Percentiles rank a stretch among this genome's conserved stretches.
These are phyloP conservation scores for Hemiprocne comata DNA, from an alignment of 2,113 vertebrate species.

Conservation along the genomic window DNA sequence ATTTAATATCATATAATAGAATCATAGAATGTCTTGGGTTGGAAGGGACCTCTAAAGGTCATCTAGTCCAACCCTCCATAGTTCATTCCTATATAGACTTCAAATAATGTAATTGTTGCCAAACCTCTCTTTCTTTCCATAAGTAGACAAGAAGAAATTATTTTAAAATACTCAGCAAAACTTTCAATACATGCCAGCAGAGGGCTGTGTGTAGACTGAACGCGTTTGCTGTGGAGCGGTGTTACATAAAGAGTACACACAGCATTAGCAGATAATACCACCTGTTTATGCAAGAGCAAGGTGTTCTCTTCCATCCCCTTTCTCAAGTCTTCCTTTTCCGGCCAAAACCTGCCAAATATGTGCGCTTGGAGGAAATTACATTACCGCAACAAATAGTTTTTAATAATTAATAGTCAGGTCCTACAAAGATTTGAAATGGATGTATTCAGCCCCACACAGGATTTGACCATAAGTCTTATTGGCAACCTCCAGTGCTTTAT, in stretches of 20 bases:
- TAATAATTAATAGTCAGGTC: not conserved
- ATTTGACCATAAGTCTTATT: not conserved
- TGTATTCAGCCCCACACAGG: not conserved
- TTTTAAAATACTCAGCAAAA: not conserved
- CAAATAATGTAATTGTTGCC: not conserved
- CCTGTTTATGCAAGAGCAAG: not conserved
- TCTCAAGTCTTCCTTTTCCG: not conserved
- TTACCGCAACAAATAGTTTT: not conserved
- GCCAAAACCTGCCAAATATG: not conserved
- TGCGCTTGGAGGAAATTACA: not conserved
- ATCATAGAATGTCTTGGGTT: too few species aligned
- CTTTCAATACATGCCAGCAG: not conserved
- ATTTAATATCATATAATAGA: not conserved
- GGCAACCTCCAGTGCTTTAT: not conserved
- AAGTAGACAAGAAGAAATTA: not conserved
- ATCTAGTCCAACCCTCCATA: too few species aligned
- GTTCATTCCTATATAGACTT: not conserved
- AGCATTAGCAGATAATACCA: not conserved
- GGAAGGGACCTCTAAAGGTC: too few species aligned
- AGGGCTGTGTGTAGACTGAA: not conserved
- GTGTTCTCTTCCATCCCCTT: not conserved
- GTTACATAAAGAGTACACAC: not conserved
- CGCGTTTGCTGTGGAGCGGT: not conserved
- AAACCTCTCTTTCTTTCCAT: not conserved
- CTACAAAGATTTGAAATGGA: not conserved